A percentile compares a stretch with the other conserved stretches of the same genome.
These are phyloP conservation scores for Amblyornis subalaris DNA, from an alignment of 2,113 vertebrate species.

Conservation along the genomic window DNA sequence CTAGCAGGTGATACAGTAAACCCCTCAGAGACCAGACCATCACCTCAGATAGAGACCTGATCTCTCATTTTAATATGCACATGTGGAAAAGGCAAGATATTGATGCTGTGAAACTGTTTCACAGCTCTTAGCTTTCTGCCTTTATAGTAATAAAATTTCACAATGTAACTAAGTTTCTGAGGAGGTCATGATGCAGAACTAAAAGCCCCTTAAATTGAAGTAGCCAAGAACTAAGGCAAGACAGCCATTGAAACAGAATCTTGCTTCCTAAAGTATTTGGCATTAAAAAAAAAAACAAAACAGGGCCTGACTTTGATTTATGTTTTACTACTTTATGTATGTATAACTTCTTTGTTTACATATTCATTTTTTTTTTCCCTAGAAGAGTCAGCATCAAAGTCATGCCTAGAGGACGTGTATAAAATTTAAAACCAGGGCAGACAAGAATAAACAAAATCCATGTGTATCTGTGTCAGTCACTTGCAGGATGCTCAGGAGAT, in stretches of 20 bases:
- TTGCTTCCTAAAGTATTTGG: conserved; percentile 43
- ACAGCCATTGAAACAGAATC: conserved; percentile 56
- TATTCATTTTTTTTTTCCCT: not conserved
- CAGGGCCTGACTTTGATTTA: conserved; percentile 53
- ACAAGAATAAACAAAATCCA: conserved; percentile 72
- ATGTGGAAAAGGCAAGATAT: conserved; percentile 20
- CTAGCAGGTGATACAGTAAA: conserved; percentile 39
- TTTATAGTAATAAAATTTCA: conserved; percentile 56
- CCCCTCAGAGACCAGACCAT: not conserved
- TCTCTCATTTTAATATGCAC: not conserved
- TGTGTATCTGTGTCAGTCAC: conserved; percentile 59
- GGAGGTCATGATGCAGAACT: conserved; percentile 43
- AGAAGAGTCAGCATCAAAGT: conserved; percentile 70
- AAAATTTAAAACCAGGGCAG: conserved; percentile 68
- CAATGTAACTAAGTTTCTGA: conserved; percentile 42
- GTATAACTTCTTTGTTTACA: conserved; percentile 67
- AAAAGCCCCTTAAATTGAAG: conserved; percentile 45
- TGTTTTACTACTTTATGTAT: conserved; percentile 44
- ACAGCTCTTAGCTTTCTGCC: conserved; percentile 36
- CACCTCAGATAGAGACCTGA: not conserved
- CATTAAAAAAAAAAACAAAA: not conserved
- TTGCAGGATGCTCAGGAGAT: conserved; percentile 26
- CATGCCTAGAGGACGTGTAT: conserved; percentile 63
- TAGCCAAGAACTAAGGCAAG: conserved; percentile 38
- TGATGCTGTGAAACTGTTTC: conserved; percentile 53